A percentile compares a stretch with the other conserved stretches of the same genome.
These are phyloP conservation scores for Cataglyphis albicans DNA, from an alignment of 2,888 invertebrate species.

Conservation along the genomic window DNA sequence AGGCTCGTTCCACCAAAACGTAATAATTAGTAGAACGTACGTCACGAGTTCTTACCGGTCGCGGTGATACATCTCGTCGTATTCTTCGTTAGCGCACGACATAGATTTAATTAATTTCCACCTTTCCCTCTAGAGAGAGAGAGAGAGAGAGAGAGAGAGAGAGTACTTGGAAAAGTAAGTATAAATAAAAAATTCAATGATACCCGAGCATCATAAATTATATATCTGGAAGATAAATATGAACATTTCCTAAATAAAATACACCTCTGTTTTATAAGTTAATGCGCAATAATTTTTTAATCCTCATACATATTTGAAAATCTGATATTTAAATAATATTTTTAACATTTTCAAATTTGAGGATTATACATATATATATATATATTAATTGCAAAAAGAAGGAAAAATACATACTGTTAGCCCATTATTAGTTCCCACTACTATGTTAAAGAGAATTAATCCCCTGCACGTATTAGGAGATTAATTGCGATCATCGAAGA, in stretches of 20 bases:
- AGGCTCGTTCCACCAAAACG: conserved; percentile 36
- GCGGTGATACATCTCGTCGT: conserved; percentile 35
- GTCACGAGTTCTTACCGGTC: conserved; percentile 32
- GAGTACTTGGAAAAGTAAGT: not conserved
- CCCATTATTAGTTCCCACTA: not conserved
- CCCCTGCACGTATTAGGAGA: no score
- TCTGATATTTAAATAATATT: no score
- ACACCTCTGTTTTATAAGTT: not conserved
- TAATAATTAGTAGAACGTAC: conserved; percentile 47
- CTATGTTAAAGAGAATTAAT: no score
- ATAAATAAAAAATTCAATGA: not conserved
- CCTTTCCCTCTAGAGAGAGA: not conserved
- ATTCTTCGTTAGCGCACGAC: conserved; percentile 30
- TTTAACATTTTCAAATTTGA: no score
- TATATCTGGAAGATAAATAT: no score
- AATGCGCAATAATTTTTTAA: not conserved
- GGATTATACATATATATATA: no score
- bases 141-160: not conserved
- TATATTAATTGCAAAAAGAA: not conserved
- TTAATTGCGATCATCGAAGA: not conserved
- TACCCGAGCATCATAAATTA: not conserved
- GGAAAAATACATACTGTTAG: not conserved
- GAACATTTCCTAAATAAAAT: not conserved
- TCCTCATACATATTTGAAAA: not conserved
- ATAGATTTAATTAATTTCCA: conserved; percentile 41